Evolutionary conservation across 2,888 invertebrate species (phyloP).

Genomic region (Nemotelus pantherinus): DNA sequence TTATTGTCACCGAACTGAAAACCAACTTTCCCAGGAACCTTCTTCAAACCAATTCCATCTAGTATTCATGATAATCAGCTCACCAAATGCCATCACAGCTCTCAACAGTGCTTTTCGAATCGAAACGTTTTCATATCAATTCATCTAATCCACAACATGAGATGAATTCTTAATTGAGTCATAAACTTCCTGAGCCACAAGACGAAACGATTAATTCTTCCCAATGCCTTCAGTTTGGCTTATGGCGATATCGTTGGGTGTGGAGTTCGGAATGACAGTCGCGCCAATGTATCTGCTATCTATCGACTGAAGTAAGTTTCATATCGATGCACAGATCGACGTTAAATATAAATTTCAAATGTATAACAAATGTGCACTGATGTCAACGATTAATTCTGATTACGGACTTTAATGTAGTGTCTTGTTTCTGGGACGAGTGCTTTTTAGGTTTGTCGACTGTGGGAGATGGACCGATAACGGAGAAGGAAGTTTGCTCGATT

Average conservation of each 20-base stretch:
- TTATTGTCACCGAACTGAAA: slow-evolving; percentile 43
- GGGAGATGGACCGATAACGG: neutral
- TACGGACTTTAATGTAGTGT: neutral
- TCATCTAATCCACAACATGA: slow-evolving; percentile 52
- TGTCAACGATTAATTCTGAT: slow-evolving; percentile 47
- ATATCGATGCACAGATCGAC: too few relatives aligned
- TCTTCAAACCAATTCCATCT: too few relatives aligned
- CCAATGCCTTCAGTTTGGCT: neutral
- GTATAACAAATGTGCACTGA: slow-evolving; percentile 42
- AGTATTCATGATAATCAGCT: neutral
- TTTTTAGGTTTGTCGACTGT: neutral
- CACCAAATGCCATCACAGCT: neutral
- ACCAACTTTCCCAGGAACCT: neutral
- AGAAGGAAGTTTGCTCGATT: neutral
- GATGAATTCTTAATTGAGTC: slow-evolving; percentile 55
- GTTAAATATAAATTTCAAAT: neutral
- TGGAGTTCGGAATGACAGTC: too few relatives aligned
- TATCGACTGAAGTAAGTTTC: too few relatives aligned
- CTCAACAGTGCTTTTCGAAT: neutral
- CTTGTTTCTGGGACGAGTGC: neutral
- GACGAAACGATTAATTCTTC: slow-evolving; percentile 18
- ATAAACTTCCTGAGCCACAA: slow-evolving; percentile 52
- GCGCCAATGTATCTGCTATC: too few relatives aligned
- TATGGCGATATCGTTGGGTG: too few relatives aligned
- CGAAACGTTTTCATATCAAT: neutral